phyloP scores from a whole-genome alignment of 2,113 vertebrate genomes.

The Carassius gibelio region DNA sequence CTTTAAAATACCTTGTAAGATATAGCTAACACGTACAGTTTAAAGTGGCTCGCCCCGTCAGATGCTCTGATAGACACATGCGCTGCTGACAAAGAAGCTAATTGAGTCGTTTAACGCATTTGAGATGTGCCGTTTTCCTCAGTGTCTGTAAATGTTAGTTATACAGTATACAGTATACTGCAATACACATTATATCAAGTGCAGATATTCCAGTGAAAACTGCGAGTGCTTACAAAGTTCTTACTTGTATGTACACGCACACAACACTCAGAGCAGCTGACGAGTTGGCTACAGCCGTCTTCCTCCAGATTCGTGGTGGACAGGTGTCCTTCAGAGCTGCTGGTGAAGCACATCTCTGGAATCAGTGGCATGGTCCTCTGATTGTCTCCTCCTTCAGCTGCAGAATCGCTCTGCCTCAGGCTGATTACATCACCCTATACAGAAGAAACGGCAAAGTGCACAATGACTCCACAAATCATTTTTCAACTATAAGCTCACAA shows the following conservation, averaged over 20 bases:
- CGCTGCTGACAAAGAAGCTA: no score
- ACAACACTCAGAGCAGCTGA: conserved; percentile 89
- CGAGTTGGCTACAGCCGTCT: conserved; percentile 87
- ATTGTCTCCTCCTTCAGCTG: conserved; percentile 49
- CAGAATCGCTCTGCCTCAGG: conserved; percentile 52
- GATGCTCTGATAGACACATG: no score
- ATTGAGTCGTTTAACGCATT: no score
- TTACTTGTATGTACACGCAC: conserved; percentile 95
- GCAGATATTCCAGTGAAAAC: neutral
- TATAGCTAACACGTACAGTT: no score
- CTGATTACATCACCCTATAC: conserved; percentile 80
- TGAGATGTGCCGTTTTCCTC: no score
- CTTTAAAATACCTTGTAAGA: no score
- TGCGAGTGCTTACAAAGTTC: conserved; percentile 46
- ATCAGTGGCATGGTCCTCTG: conserved; percentile 91
- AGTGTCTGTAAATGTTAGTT: no score
- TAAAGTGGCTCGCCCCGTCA: no score
- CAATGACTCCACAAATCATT: no score
- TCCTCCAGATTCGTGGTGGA: conserved; percentile 86
- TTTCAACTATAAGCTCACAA: neutral
- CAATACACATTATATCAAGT: no score
- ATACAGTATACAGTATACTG: no score
- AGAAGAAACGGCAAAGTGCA: neutral
- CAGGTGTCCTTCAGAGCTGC: conserved; percentile 84
- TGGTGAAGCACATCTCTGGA: conserved; percentile 96